A percentile compares a stretch with the other conserved stretches of the same genome.
phyloP scores from a whole-genome alignment of 1,140 invertebrate species.

The Campodea augens region DNA sequence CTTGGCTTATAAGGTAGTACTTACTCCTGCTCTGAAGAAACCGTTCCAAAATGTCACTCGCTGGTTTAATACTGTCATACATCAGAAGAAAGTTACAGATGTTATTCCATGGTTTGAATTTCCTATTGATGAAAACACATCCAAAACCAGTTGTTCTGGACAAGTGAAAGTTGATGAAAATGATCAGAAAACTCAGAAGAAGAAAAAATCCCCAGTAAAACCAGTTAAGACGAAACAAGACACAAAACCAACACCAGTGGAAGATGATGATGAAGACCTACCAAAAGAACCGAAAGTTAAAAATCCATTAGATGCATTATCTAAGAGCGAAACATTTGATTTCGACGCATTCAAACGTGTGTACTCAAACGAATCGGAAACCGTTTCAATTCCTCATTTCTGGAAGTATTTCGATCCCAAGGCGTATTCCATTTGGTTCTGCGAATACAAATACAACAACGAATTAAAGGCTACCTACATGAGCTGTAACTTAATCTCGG shows the following conservation, averaged over 20 bases:
- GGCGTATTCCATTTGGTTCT: conserved; percentile 93
- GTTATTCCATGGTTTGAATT: conserved; percentile 56
- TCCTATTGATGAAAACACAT: conserved; percentile 57
- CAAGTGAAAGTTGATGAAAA: conserved; percentile 13
- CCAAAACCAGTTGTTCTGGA: conserved; percentile 35
- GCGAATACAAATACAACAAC: conserved; percentile 91
- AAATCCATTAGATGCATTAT: conserved; percentile 79
- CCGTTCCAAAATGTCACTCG: conserved; percentile 63
- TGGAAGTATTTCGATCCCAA: conserved; percentile 95
- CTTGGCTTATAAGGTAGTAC: too few relatives aligned
- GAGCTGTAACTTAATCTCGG: conserved; percentile 86
- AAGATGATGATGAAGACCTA: conserved; percentile 44
- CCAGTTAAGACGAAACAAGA: conserved; percentile 23
- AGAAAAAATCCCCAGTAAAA: conserved; percentile 33
- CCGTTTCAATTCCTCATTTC: conserved; percentile 89
- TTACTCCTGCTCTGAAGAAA: too few relatives aligned
- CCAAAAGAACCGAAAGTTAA: conserved; percentile 62
- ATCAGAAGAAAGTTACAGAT: conserved; percentile 73
- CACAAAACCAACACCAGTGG: conserved; percentile 36
- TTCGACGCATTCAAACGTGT: conserved; percentile 95
- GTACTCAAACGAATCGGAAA: conserved; percentile 93
- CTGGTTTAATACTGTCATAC: conserved; percentile 86
- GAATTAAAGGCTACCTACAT: conserved; percentile 87
- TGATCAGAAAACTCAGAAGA: conserved; percentile 22
- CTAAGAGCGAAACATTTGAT: conserved; percentile 79